A percentile compares a stretch with the other conserved stretches of the same genome.
These are phyloP conservation scores for Gobiocypris rarus DNA, from an alignment of 2,113 vertebrate genomes.

Conservation along the genomic window DNA sequence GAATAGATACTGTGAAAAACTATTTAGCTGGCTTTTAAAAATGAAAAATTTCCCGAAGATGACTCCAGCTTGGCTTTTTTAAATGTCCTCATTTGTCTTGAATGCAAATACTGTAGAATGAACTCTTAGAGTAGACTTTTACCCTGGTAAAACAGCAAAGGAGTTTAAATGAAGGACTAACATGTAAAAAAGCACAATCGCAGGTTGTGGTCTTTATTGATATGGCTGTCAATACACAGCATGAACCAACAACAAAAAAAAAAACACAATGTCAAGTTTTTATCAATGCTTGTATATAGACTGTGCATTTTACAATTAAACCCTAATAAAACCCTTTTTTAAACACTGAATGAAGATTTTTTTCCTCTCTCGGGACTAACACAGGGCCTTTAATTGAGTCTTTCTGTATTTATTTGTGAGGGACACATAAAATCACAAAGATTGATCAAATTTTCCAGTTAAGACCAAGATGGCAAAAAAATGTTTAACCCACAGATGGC, in stretches of 20 bases:
- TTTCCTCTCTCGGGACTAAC: not conserved
- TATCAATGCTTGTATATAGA: slow-evolving; percentile 9
- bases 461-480: not conserved
- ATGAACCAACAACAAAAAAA: slow-evolving; percentile 7
- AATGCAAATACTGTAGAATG: not conserved
- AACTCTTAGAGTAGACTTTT: not conserved
- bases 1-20: not conserved
- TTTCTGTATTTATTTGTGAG: not conserved
- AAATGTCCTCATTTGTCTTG: not conserved
- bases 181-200: not conserved
- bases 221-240: not conserved
- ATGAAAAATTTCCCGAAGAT: not conserved
- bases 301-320: slow-evolving; percentile 2
- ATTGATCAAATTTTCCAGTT: not conserved
- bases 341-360: not conserved
- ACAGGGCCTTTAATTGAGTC: not conserved
- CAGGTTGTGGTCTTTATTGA: not conserved
- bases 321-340: not conserved
- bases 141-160: not conserved
- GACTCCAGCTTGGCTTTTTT: not conserved
- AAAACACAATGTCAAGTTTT: not conserved
- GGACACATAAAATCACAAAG: no score
- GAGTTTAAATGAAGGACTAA: not conserved
- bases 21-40: not conserved
- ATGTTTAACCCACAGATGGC: not conserved